Percentiles rank a stretch among this genome's conserved stretches.
Conservation (phyloP, 2,113 vertebrate genomes). For the Tupaia chinensis region DNA sequence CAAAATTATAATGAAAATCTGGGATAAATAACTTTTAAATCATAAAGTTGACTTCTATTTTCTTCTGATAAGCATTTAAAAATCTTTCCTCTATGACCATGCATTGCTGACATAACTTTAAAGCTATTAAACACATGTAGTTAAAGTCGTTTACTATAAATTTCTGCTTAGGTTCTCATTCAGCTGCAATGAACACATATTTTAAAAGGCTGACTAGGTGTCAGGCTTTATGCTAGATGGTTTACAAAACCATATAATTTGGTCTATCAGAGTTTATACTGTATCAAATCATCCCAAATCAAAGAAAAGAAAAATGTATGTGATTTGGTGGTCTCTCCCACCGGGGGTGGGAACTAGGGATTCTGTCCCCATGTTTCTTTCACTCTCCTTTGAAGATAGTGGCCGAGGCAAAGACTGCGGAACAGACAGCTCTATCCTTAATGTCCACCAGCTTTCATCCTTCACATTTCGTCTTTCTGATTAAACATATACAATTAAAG, state of each 20-base stretch:
- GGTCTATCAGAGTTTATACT: background rate
- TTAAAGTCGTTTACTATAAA: background rate
- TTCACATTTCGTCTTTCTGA: background rate
- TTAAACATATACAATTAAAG: background rate
- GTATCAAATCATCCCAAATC: background rate
- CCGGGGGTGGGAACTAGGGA: background rate
- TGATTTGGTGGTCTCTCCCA: background rate
- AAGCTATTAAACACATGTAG: background rate
- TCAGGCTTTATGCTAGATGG: background rate
- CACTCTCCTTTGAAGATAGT: background rate
- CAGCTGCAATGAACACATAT: background rate
- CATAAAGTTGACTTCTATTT: background rate
- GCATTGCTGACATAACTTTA: background rate
- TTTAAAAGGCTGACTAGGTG: background rate
- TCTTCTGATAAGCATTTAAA: conserved; percentile 15
- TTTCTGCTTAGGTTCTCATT: background rate
- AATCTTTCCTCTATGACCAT: background rate
- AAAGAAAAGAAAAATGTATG: background rate
- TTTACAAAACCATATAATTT: background rate
- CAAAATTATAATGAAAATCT: background rate
- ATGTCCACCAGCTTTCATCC: background rate
- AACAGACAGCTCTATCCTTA: background rate
- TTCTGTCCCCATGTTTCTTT: background rate
- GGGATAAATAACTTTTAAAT: conserved; percentile 14
- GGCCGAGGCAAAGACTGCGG: background rate